Evolutionary conservation across 2,113 vertebrate species (phyloP).

Genomic region (Emydura subglobosa): DNA sequence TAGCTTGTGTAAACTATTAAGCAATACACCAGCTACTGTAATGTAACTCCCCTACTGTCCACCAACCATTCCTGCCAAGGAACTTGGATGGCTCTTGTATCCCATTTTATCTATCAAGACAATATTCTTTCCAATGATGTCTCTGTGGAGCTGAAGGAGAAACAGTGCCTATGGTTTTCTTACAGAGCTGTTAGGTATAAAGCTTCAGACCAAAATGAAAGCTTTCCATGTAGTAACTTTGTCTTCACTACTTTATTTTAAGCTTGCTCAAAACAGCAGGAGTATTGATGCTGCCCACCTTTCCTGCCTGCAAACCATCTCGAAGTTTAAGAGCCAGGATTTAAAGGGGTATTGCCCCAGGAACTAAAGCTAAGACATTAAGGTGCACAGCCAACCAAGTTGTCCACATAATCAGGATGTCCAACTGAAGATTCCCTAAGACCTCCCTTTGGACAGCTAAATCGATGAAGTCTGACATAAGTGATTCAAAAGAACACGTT

Average conservation of each 20-base stretch:
- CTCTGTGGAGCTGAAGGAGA: neutral
- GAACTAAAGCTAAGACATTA: neutral
- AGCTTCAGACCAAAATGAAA: neutral
- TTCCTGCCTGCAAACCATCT: neutral
- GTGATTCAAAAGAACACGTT: neutral
- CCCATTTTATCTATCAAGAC: neutral
- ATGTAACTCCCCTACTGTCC: neutral
- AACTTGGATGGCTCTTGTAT: neutral
- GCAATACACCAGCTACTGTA: neutral
- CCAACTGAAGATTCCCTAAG: neutral
- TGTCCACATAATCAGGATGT: neutral
- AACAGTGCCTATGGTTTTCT: neutral
- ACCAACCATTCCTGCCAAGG: neutral
- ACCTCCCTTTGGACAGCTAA: neutral
- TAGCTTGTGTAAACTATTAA: neutral
- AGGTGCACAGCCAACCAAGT: fast-evolving
- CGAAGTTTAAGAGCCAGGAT: neutral
- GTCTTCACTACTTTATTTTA: neutral
- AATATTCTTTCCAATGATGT: neutral
- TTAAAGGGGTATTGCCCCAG: neutral
- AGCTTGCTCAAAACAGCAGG: neutral
- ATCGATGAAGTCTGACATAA: neutral
- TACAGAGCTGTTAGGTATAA: neutral
- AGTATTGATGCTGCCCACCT: neutral
- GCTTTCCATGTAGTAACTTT: neutral